Conservation (phyloP, 2,888 invertebrate species). For the Aspidapion aeneum region DNA sequence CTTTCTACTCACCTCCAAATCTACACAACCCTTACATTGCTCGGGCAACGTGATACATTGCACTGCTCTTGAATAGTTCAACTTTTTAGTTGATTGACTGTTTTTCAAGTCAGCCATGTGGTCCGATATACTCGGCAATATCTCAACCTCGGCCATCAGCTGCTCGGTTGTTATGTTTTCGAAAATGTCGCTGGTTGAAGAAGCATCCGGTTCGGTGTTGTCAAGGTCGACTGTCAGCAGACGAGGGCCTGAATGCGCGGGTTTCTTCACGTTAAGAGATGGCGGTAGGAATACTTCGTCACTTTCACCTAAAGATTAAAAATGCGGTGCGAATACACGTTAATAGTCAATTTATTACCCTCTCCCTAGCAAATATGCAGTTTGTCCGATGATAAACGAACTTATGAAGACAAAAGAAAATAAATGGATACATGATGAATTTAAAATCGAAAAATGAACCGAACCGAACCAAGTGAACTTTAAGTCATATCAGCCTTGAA, state of each 20-base stretch:
- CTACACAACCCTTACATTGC: conserved; percentile 49
- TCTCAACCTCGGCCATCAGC: conserved; percentile 13
- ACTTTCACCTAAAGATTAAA: conserved; percentile 34
- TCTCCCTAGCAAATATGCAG: no score
- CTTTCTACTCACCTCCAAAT: conserved; percentile 36
- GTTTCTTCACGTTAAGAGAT: conserved; percentile 25
- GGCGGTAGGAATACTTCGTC: conserved; percentile 46
- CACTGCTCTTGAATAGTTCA: conserved; percentile 51
- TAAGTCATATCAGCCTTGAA: no score
- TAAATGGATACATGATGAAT: no score
- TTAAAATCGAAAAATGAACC: no score
- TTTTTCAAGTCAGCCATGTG: conserved; percentile 47
- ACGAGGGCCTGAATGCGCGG: conserved; percentile 41
- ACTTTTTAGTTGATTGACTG: conserved; percentile 39
- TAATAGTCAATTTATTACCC: no score
- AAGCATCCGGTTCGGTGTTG: conserved; percentile 41
- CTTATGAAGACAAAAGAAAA: no score
- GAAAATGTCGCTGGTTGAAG: conserved; percentile 25
- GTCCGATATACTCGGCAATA: conserved; percentile 44
- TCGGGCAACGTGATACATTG: conserved; percentile 58
- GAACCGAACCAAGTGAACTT: no score
- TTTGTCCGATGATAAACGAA: no score
- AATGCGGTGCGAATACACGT: no score
- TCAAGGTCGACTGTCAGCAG: conserved; percentile 38
- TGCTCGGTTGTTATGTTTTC: conserved; percentile 13